phyloP scores from a whole-genome alignment of 2,113 vertebrate genomes.

The Hylia prasina region DNA sequence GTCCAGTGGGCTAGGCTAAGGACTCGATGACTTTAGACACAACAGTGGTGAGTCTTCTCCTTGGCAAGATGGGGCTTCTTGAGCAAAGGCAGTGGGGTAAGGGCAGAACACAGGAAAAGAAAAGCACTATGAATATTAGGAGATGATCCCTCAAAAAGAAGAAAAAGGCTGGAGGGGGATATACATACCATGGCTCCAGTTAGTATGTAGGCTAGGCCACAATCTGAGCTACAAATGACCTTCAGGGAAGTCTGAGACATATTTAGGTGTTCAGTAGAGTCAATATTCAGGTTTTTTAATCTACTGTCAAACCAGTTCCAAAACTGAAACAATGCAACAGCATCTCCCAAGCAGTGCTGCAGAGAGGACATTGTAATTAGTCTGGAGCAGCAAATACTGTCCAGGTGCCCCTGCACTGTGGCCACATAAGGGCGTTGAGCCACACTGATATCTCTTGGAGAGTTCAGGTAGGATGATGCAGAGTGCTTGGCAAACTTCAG shows the following conservation, averaged over 20 bases:
- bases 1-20: not conserved
- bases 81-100: not conserved
- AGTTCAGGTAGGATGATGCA: not conserved
- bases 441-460: not conserved
- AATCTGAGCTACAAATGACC: not conserved
- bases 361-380: not conserved
- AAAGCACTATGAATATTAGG: not conserved
- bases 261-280: rapidly evolving
- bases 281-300: not conserved
- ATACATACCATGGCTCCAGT: not conserved
- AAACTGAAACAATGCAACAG: not conserved
- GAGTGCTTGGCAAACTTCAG: not conserved
- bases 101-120: not conserved
- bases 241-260: not conserved
- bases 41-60: not conserved
- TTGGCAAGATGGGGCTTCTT: not conserved
- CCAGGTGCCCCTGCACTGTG: not conserved
- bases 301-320: not conserved
- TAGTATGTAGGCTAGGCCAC: not conserved
- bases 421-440: not conserved
- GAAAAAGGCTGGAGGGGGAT: rapidly evolving
- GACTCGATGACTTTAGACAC: not conserved
- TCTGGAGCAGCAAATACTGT: not conserved
- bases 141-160: not conserved
- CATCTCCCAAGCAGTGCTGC: not conserved